Evolutionary conservation across 2,797 vertebrate species (phyloP).

Genomic region (Acanthis flammea): DNA sequence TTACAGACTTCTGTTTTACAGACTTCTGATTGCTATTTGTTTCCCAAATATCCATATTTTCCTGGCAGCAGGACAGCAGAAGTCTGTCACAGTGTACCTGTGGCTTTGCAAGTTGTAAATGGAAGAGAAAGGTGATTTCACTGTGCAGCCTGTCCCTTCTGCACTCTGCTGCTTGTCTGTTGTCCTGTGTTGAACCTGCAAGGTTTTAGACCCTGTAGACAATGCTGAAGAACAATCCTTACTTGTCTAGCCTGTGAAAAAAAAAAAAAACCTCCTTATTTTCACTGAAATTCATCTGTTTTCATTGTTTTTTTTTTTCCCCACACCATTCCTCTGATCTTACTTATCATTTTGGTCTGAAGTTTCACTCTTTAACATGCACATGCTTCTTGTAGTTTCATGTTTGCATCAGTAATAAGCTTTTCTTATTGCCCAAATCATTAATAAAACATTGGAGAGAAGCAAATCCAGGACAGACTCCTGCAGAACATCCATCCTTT

Average conservation of each 20-base stretch:
- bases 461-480: neutral
- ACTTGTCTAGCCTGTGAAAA: neutral
- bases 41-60: neutral
- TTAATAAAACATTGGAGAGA: neutral
- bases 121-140: neutral
- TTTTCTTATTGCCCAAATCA: neutral
- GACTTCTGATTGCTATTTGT: neutral
- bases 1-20: neutral
- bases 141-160: neutral
- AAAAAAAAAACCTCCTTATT: neutral
- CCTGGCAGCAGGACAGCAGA: neutral
- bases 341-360: neutral
- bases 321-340: neutral
- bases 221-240: neutral
- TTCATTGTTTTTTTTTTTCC: fast-evolving
- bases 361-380: neutral
- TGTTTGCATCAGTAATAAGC: neutral
- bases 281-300: neutral
- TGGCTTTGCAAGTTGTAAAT: neutral
- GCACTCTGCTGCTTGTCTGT: neutral
- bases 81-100: neutral
- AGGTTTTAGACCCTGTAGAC: neutral
- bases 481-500: neutral
- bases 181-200: neutral
- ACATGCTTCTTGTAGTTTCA: neutral